These are phyloP conservation scores for Tanypteryx hageni DNA, from an alignment of 2,888 invertebrate genomes.

Conservation along the genomic window DNA sequence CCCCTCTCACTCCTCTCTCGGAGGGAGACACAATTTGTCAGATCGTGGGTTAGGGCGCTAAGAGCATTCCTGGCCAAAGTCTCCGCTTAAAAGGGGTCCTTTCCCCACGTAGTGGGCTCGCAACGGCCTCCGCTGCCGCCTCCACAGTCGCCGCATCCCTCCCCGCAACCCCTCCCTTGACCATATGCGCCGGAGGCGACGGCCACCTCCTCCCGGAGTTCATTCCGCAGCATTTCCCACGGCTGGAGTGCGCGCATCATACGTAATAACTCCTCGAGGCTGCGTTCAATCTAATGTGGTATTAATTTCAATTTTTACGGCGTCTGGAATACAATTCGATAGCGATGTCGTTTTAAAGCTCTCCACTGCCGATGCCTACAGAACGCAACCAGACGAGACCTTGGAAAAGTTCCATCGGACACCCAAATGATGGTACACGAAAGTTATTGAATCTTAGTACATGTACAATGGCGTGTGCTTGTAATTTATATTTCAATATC, in stretches of 20 bases:
- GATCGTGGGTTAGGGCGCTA: constrained; percentile 28
- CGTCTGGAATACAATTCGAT: neutral
- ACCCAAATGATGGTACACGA: too few species aligned
- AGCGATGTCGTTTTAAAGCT: neutral
- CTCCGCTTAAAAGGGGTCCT: neutral
- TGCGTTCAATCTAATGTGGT: neutral
- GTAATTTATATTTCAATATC: too few species aligned
- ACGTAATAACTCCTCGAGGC: neutral
- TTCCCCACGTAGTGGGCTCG: neutral
- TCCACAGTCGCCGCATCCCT: neutral
- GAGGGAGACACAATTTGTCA: constrained; percentile 16
- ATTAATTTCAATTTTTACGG: constrained; percentile 28
- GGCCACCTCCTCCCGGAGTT: neutral
- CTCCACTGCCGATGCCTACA: neutral
- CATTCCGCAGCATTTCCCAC: neutral
- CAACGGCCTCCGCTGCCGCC: neutral
- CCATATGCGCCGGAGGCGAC: neutral
- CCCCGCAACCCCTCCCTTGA: neutral
- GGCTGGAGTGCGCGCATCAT: neutral
- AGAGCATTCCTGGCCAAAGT: constrained; percentile 20
- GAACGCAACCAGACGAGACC: too few species aligned
- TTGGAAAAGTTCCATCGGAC: too few species aligned
- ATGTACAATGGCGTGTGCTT: too few species aligned
- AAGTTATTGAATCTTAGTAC: too few species aligned
- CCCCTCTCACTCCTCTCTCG: neutral